Percentiles rank a stretch among this genome's conserved stretches.
phyloP scores from a whole-genome alignment of 1,140 invertebrate genomes.

The Drosophila persimilis region DNA sequence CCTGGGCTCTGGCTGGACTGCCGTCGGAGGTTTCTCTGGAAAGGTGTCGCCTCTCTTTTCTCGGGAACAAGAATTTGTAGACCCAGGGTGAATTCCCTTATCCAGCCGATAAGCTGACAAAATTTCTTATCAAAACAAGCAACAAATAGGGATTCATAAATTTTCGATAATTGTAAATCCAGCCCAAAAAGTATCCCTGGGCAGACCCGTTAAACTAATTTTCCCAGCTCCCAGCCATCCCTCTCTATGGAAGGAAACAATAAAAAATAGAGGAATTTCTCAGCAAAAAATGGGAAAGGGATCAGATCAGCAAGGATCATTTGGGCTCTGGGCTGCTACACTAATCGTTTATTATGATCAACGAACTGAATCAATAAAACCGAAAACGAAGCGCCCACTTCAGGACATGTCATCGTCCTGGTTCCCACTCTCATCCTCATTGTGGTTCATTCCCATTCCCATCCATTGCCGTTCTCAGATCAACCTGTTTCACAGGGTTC shows the following conservation, averaged over 20 bases:
- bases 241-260: constrained; percentile 20
- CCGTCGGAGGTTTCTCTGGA: constrained; percentile 1
- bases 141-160: constrained; percentile 20
- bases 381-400: constrained; percentile 70
- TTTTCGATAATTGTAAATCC: constrained; percentile 27
- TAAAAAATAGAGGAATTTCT: constrained; percentile 37
- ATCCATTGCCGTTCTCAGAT: constrained; percentile 20
- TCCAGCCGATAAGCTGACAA: constrained; percentile 31
- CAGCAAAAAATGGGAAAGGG: constrained; percentile 47
- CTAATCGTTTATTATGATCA: constrained; percentile 81
- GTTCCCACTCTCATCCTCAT: constrained; percentile 2
- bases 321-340: constrained; percentile 22
- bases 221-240: constrained; percentile 39
- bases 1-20: neutral
- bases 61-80: neutral
- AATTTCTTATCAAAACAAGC: constrained; percentile 42
- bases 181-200: constrained; percentile 7
- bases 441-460: constrained; percentile 7
- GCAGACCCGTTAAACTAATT: constrained; percentile 30
- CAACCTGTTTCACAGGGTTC: constrained; percentile 71
- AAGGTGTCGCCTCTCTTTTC: neutral
- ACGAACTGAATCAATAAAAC: constrained; percentile 78
- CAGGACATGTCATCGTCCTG: constrained; percentile 62
- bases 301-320: constrained; percentile 65
- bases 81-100: constrained; percentile 12